Base-by-base conservation (phyloP, 2,113 vertebrate species). In the Vidua chalybeata region DNA sequence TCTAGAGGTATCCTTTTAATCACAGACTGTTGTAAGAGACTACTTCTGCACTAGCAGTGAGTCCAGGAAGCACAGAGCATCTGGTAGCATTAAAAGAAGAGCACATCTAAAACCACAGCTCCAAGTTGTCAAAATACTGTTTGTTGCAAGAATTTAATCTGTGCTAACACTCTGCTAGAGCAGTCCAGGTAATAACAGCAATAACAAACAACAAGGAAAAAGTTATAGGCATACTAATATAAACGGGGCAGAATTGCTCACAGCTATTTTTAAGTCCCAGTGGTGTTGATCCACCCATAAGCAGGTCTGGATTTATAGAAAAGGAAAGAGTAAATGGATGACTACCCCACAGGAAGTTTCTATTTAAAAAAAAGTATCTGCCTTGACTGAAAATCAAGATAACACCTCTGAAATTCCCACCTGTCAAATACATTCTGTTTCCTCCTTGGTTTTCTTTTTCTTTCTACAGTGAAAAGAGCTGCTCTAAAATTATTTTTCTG, bases 361-460 rank as follows among this genome's bases (percentile, higher is more conserved):
- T 67, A 37, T 84, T 90, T 90, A 84, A 3, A 71, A 19, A 19
- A 54, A 93, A 63, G 39, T 31, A 35, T 23, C 94, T 84, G 58
- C 22, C 27, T 39, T 79, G 66, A 62, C 77, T 89, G 80, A 93
- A 96, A 91, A 91, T 35, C 28, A 91, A 89, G 68, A 74, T 81
- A 67, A 72, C 10, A 8, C n/a, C 2, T 6, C 58, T 89, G 85
- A 92, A 89, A 95, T 49, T 66, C 66, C 41, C 61, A 84, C 73
- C 71, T 18, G 8, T 68, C 15, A 6, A 81, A 84, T 15, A 72
- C 46, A 74, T 83, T 76, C 64, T 87, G 51, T 64, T 90, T 86
- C 23, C 35, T 71, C 41, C 24, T 84, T 64, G 20, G 6, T 61
- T 58, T 63, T 72, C 28, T 87, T 84, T 52, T 76, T 55, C 54